Evolutionary conservation across 2,113 vertebrate species (phyloP).

Genomic region (Macrotus californicus): DNA sequence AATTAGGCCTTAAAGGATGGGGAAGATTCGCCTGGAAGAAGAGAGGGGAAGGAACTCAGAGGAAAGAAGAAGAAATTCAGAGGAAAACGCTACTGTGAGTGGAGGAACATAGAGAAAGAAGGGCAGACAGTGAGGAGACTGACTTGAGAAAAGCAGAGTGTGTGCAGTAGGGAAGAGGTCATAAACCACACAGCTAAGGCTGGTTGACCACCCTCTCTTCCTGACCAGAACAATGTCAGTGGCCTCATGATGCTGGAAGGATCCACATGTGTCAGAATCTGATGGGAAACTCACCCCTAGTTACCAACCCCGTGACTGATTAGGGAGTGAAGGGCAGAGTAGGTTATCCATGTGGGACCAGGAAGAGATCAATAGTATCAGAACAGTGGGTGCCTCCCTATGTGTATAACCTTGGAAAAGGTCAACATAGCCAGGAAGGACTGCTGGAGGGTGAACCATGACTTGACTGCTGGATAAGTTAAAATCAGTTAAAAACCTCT

Average conservation of each 20-base stretch:
- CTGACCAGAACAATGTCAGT: neutral
- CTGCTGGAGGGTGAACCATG: neutral
- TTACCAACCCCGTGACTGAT: neutral
- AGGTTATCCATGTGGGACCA: neutral
- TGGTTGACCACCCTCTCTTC: neutral
- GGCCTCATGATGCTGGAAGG: neutral
- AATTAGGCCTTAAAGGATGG: neutral
- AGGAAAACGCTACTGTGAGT: neutral
- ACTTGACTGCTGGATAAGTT: neutral
- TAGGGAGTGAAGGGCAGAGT: neutral
- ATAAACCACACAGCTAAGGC: neutral
- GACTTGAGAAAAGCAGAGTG: neutral
- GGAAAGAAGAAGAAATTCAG: neutral
- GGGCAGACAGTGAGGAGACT: neutral
- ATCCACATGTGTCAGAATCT: neutral
- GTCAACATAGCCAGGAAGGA: neutral
- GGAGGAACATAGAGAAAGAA: neutral
- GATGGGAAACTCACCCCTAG: neutral
- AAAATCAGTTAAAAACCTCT: conserved; percentile 8
- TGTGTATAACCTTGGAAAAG: neutral
- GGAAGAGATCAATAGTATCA: neutral
- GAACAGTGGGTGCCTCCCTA: neutral
- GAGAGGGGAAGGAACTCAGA: neutral
- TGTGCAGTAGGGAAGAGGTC: neutral
- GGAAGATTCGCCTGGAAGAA: neutral